phyloP scores from a whole-genome alignment of 2,888 invertebrate species.

The Amblyjoppa proteus region DNA sequence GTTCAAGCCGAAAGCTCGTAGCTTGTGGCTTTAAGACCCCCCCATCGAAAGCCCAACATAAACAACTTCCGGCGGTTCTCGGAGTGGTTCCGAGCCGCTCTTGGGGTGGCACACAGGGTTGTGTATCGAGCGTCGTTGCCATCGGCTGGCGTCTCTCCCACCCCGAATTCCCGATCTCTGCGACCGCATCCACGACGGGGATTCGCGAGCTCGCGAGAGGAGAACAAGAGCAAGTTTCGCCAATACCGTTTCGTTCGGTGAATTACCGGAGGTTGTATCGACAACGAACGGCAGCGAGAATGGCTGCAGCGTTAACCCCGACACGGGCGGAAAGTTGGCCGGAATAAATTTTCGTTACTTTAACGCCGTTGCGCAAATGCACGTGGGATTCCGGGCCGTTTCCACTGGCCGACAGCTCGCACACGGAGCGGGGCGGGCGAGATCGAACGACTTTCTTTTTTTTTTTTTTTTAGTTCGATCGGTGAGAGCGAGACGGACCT shows the following conservation, averaged over 20 bases:
- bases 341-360: constrained; percentile 60
- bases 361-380: constrained; percentile 18
- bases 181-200: constrained; percentile 34
- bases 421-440: neutral
- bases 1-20: neutral
- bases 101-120: constrained; percentile 19
- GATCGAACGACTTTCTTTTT: constrained; percentile 33
- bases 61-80: constrained; percentile 46
- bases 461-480: neutral
- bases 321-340: constrained; percentile 12
- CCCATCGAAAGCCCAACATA: constrained; percentile 39
- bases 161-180: constrained; percentile 51
- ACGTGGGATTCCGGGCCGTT: neutral
- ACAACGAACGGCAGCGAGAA: constrained; percentile 20
- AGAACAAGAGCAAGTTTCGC: constrained; percentile 29
- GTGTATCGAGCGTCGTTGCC: constrained; percentile 36
- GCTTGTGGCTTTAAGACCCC: neutral
- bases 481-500: neutral
- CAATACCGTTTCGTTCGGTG: constrained; percentile 53
- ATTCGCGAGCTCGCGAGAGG: constrained; percentile 19
- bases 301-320: neutral
- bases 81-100: constrained; percentile 23
- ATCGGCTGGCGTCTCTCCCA: constrained; percentile 16
- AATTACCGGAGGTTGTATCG: constrained; percentile 59
- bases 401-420: neutral